Evolutionary conservation across 2,113 vertebrate genomes (phyloP).

Genomic region (Thomomys bottae): DNA sequence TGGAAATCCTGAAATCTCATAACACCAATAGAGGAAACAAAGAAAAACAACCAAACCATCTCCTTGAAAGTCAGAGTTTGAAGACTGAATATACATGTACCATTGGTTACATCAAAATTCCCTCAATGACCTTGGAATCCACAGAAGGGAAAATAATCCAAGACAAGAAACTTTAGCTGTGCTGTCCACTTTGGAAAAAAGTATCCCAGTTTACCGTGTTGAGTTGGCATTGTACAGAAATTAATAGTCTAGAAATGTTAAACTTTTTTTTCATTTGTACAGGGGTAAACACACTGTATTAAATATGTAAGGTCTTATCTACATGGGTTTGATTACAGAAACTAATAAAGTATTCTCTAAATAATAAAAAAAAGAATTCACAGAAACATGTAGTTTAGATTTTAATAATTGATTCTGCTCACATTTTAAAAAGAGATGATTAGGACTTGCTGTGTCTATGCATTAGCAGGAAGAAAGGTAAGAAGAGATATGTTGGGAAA

Average conservation of each 20-base stretch:
- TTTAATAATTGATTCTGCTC: conserved; percentile 44
- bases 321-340: no score
- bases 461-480: conserved; percentile 34
- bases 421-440: conserved; percentile 16
- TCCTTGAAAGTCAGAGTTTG: conserved; percentile 3
- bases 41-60: background rate
- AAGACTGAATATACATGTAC: background rate
- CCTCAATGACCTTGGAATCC: conserved; percentile 19
- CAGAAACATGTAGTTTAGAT: conserved; percentile 18
- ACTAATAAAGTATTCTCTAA: no score
- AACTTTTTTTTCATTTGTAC: no score
- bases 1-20: conserved; percentile 27
- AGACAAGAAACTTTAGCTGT: no score
- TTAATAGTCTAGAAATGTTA: no score
- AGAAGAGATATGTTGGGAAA: conserved; percentile 24
- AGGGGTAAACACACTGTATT: no score
- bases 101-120: conserved; percentile 27
- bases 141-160: background rate
- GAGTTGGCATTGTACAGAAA: no score
- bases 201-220: no score
- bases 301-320: no score
- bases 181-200: no score
- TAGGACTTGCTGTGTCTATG: conserved; percentile 30
- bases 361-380: no score
- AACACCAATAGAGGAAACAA: conserved; percentile 13